A percentile compares a stretch with the other conserved stretches of the same genome.
These are phyloP conservation scores for Okapia johnstoni DNA, from an alignment of 2,113 vertebrate genomes.

Conservation along the genomic window DNA sequence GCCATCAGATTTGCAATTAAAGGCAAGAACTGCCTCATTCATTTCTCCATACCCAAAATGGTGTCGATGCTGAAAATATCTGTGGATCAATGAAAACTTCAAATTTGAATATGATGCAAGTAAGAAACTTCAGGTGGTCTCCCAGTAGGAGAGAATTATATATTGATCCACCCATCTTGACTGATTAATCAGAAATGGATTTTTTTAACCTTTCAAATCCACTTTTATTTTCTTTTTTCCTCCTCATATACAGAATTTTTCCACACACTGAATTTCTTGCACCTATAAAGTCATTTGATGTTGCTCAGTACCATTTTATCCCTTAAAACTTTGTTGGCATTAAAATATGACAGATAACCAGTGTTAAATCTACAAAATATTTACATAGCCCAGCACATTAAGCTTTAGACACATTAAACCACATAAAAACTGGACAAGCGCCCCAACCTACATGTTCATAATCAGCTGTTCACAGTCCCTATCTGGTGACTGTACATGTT, in stretches of 20 bases:
- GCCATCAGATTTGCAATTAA: background rate
- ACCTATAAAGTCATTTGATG: background rate
- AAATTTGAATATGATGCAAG: background rate
- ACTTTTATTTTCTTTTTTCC: background rate
- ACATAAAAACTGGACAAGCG: background rate
- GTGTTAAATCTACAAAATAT: background rate
- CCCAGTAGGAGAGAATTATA: background rate
- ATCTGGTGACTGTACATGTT: background rate
- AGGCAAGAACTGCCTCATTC: background rate
- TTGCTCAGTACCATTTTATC: background rate
- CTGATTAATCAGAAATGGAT: background rate
- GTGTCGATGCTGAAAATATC: background rate
- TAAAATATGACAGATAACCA: background rate
- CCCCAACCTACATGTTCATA: background rate
- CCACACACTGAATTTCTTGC: background rate
- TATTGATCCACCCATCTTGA: background rate
- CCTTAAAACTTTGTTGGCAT: background rate
- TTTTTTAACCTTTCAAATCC: background rate
- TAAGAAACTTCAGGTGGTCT: background rate
- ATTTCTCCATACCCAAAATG: background rate
- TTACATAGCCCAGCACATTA: accelerated
- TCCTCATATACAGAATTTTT: background rate
- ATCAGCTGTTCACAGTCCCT: background rate
- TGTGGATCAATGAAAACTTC: background rate
- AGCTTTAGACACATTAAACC: background rate